These are phyloP conservation scores for Lophius piscatorius DNA, from an alignment of 2,113 vertebrate species.

Conservation along the genomic window DNA sequence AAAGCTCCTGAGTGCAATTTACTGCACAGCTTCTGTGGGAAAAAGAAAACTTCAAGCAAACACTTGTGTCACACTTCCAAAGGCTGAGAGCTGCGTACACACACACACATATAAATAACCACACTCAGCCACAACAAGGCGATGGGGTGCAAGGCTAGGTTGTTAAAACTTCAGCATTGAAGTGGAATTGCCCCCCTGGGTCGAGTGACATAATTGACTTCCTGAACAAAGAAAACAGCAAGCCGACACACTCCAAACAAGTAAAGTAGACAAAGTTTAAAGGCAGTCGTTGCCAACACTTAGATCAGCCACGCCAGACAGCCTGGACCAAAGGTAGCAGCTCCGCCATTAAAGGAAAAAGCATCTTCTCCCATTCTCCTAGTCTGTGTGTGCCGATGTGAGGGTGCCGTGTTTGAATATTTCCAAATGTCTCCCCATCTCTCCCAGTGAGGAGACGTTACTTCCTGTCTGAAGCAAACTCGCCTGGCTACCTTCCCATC, in stretches of 20 bases:
- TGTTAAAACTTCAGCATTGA: conserved; percentile 36
- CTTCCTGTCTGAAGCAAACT: conserved; percentile 59
- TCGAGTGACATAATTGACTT: conserved; percentile 45
- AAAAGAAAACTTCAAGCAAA: conserved; percentile 15
- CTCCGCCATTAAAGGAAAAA: conserved; percentile 55
- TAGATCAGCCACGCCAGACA: conserved; percentile 41
- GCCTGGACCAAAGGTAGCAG: conserved; percentile 29
- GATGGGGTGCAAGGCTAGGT: conserved; percentile 9
- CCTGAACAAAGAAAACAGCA: conserved; percentile 36
- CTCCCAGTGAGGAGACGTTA: conserved; percentile 48
- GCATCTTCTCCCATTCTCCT: conserved; percentile 59
- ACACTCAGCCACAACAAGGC: conserved; percentile 15
- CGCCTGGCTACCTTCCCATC: conserved; percentile 53
- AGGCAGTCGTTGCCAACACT: conserved; percentile 27
- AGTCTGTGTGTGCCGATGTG: conserved; percentile 9
- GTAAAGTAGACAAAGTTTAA: conserved; percentile 42
- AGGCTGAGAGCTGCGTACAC: conserved; percentile 17
- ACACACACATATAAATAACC: background rate
- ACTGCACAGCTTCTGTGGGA: conserved; percentile 29
- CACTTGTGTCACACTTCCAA: conserved; percentile 32
- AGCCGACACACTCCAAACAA: conserved; percentile 35
- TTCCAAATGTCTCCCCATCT: conserved; percentile 52
- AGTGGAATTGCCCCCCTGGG: background rate
- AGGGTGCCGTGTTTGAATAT: background rate
- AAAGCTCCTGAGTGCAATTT: conserved; percentile 66